phyloP scores from a whole-genome alignment of 2,113 vertebrate genomes.

The Stictonetta naevosa region DNA sequence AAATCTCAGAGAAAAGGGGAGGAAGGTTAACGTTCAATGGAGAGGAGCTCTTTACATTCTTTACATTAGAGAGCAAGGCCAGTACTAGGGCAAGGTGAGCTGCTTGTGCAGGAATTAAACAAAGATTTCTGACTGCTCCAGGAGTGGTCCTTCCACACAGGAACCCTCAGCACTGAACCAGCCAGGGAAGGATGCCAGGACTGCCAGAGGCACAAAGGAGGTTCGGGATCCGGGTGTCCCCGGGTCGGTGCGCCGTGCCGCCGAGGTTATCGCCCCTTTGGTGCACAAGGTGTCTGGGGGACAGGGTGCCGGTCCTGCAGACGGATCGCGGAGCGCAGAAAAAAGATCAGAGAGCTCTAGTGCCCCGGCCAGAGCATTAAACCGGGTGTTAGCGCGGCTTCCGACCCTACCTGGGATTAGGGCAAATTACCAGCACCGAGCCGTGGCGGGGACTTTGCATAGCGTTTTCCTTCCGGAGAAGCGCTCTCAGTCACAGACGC shows the following conservation, averaged over 20 bases:
- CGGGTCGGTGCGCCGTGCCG: accelerated
- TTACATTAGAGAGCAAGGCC: background rate
- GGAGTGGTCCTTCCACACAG: accelerated
- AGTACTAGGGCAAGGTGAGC: background rate
- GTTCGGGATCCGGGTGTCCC: accelerated
- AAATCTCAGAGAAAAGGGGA: background rate
- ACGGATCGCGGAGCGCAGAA: accelerated
- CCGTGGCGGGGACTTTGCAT: background rate
- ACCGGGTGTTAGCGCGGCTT: accelerated
- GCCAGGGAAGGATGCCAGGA: background rate
- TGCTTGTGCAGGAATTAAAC: background rate
- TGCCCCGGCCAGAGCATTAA: accelerated
- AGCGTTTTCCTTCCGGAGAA: background rate
- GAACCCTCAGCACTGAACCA: background rate
- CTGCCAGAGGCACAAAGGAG: background rate
- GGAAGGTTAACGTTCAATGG: background rate
- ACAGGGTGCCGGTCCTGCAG: background rate
- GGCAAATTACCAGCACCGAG: accelerated
- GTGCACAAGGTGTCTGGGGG: accelerated
- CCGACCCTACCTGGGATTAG: background rate
- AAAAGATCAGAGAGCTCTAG: accelerated
- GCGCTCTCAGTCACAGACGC: background rate
- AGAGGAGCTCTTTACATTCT: background rate
- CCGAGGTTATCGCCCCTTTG: background rate
- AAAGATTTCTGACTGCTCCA: background rate